These are phyloP conservation scores for Rhineura floridana DNA, from an alignment of 2,113 vertebrate species.

Conservation along the genomic window DNA sequence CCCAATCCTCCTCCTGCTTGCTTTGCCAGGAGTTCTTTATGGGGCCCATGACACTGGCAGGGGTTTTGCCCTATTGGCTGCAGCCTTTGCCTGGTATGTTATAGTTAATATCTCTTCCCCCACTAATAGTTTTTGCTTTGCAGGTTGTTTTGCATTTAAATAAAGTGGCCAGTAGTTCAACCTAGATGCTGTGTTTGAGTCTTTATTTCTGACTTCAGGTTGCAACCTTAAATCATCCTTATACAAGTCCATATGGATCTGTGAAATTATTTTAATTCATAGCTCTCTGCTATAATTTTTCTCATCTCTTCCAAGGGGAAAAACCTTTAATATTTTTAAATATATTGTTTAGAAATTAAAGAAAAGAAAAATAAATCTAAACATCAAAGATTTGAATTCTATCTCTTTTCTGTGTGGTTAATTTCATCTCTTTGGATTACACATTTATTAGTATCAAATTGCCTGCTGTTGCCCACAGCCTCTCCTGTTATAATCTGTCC, in stretches of 20 bases:
- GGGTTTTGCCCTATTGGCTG: too few species aligned
- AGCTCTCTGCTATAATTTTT: not conserved
- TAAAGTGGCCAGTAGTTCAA: too few species aligned
- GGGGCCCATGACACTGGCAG: too few species aligned
- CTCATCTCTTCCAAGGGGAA: not conserved
- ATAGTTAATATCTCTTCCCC: too few species aligned
- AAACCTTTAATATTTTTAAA: not conserved
- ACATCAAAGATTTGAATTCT: not conserved
- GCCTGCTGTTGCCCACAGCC: not conserved
- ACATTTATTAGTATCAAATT: constrained; percentile 16
- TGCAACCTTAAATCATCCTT: not conserved
- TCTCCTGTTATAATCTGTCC: constrained; percentile 11
- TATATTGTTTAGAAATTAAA: not conserved
- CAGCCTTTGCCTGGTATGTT: too few species aligned
- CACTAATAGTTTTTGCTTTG: too few species aligned
- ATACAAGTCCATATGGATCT: not conserved
- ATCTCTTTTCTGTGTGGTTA: not conserved
- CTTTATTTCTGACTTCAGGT: too few species aligned
- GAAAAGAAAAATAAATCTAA: not conserved
- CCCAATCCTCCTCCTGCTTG: too few species aligned
- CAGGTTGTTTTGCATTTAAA: too few species aligned
- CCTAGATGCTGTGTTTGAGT: too few species aligned
- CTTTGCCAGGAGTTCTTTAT: too few species aligned
- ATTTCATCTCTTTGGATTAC: constrained; percentile 4
- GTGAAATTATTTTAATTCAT: not conserved